Conservation (phyloP, 2,797 vertebrate genomes). For the Paedocypris micromegethes region DNA sequence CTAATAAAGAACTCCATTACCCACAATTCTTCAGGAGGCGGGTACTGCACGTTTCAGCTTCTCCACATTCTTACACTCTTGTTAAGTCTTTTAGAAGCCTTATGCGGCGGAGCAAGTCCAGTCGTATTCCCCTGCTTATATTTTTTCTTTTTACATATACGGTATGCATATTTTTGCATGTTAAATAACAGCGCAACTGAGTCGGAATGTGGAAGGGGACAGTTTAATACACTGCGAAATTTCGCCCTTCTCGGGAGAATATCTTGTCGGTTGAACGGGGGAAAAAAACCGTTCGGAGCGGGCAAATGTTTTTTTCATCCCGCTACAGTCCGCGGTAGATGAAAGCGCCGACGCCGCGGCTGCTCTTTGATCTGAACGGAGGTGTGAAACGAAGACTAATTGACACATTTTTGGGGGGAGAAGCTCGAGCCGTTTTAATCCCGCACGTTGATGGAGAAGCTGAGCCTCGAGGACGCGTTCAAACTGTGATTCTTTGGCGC, state of each 20-base stretch:
- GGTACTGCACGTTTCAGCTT: conserved; percentile 15
- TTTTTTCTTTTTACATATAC: too few relatives aligned
- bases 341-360: conserved; percentile 25
- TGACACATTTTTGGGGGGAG: conserved; percentile 9
- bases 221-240: neutral
- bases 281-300: neutral
- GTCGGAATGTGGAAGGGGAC: neutral
- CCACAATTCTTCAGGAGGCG: conserved; percentile 26
- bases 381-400: neutral
- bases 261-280: neutral
- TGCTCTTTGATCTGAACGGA: conserved; percentile 24
- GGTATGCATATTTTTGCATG: too few relatives aligned
- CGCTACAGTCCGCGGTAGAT: conserved; percentile 17
- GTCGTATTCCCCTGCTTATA: too few relatives aligned
- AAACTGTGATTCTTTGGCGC: neutral
- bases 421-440: conserved; percentile 26
- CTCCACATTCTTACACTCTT: conserved; percentile 33
- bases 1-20: conserved; percentile 30
- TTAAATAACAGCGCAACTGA: too few relatives aligned
- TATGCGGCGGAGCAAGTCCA: too few relatives aligned
- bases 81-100: conserved; percentile 27
- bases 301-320: conserved; percentile 1
- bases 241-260: neutral
- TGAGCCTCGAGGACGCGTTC: conserved; percentile 13
- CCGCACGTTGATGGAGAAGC: conserved; percentile 37